Evolutionary conservation across 1,140 invertebrate species (phyloP), one percentile per base, ranked within the genome.

Genomic region (Drosophila busckii): DNA sequence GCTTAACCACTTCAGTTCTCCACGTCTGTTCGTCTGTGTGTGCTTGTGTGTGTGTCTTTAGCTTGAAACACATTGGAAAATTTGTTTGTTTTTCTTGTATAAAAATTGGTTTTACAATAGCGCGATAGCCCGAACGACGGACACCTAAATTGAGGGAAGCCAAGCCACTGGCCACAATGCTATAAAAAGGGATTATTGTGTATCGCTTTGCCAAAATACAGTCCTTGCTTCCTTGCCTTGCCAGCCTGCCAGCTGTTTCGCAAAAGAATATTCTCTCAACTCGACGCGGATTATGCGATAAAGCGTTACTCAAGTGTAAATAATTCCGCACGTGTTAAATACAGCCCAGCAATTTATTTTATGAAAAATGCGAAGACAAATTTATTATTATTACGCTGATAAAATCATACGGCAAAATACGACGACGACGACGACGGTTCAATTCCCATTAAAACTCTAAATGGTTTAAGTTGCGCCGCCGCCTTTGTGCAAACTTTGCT

Each of bases 101-200:
- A 54, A 34, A 62, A 76, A 68, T 63, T 59, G 44, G 59, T 65
- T 53, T 53, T 50, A 34, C 26, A 62, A 66, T 41, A 61, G 35
- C 65, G 38, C 31, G 55, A 19, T 45, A 31, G 53, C 38, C 34
- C 34, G 23, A 52, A 26, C 19, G 31, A 44, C 12, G 4, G n/a
- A n/a, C n/a, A n/a, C n/a, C n/a, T n/a, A n/a, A n/a, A n/a, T n/a
- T n/a, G n/a, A 23, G 17, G 15, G 31, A 44, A 31, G 4, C 23
- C 48, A 42, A 28, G 16, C 16, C 44, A 48, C 32, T 32, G 56
- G 46, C 44, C 34, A 49, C 55, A 60, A 53, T 49, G 62, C 59
- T 66, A 37, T 62, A 67, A 78, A 78, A 78, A 50, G 68, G 73
- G 73, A 78, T 78, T 78, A 78, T 80, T 78, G 73, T 80, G 70